Evolutionary conservation across 37 sponge, comb jelly and placozoan species (phyloP).

Genomic region (Haliclona indistincta): DNA sequence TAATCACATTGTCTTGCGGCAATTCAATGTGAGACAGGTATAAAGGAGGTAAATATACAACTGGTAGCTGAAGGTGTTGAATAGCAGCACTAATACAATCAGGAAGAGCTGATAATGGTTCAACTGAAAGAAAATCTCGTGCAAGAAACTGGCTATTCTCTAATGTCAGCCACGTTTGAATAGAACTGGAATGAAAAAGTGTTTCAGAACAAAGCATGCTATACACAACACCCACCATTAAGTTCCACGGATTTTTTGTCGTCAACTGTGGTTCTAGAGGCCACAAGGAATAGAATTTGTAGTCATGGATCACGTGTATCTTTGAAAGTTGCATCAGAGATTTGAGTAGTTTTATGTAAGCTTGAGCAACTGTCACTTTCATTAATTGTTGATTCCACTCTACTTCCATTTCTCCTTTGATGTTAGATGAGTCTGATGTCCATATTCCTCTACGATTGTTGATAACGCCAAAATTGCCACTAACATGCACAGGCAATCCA

Average conservation of each 20-base stretch:
- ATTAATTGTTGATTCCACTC: constrained; percentile 3
- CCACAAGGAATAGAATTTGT: constrained; percentile 1
- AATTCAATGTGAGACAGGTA: not conserved
- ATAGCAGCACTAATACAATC: constrained; percentile 3
- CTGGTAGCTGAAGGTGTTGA: constrained; percentile 7
- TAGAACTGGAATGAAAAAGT: constrained; percentile 21
- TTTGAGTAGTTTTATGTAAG: not conserved
- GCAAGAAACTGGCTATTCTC: constrained; percentile 16
- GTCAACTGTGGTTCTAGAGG: not conserved
- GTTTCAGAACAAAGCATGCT: not conserved
- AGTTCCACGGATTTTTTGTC: not conserved
- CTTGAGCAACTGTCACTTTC: not conserved
- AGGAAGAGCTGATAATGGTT: not conserved
- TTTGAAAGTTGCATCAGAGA: not conserved
- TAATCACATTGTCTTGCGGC: not conserved
- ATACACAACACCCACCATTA: not conserved
- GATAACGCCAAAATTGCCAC: constrained; percentile 55
- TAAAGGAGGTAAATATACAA: constrained; percentile 15
- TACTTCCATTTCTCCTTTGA: not conserved
- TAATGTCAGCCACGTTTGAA: constrained; percentile 14
- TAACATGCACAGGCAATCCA: constrained; percentile 65
- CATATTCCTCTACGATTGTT: constrained; percentile 56
- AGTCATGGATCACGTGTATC: not conserved
- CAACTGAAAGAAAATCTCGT: constrained; percentile 4
- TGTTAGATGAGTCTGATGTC: constrained; percentile 4